These are phyloP conservation scores for Rhynchotus rufescens DNA, from an alignment of 2,797 vertebrate species.

Conservation along the genomic window DNA sequence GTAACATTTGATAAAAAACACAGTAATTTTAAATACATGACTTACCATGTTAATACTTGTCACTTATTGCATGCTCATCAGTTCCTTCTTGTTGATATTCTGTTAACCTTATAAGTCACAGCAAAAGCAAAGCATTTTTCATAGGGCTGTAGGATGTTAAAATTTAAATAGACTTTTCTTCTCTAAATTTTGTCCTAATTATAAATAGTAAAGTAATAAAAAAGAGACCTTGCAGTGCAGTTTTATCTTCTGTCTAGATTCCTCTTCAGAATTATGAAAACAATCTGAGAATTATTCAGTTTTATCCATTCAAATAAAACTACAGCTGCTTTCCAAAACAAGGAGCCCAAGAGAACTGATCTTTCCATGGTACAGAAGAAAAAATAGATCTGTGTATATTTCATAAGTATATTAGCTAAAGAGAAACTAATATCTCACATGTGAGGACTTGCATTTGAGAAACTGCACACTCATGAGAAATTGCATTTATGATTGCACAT, in stretches of 20 bases:
- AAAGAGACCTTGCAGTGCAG: constrained; percentile 52
- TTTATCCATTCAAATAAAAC: not conserved
- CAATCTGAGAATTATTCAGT: not conserved
- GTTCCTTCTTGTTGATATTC: constrained; percentile 44
- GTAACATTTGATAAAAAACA: constrained; percentile 56
- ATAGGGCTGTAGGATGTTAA: constrained; percentile 43
- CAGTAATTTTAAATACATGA: constrained; percentile 64
- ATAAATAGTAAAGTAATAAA: constrained; percentile 53
- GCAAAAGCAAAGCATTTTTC: constrained; percentile 61
- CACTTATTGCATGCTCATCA: constrained; percentile 58
- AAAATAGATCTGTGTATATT: not conserved
- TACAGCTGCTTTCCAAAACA: not conserved
- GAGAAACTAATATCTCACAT: not conserved
- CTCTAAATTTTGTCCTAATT: constrained; percentile 62
- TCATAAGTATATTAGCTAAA: not conserved
- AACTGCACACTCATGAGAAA: not conserved
- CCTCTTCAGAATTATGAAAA: not conserved
- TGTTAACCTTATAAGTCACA: constrained; percentile 49
- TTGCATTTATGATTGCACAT: accelerated
- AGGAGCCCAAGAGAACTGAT: not conserved
- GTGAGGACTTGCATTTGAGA: not conserved
- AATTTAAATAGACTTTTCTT: constrained; percentile 71
- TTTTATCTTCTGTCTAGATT: constrained; percentile 54
- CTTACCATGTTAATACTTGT: constrained; percentile 65
- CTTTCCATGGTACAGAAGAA: not conserved